Percentiles rank a stretch among this genome's conserved stretches.
Conservation (phyloP, 2,113 vertebrate species). For the Callipepla squamata region DNA sequence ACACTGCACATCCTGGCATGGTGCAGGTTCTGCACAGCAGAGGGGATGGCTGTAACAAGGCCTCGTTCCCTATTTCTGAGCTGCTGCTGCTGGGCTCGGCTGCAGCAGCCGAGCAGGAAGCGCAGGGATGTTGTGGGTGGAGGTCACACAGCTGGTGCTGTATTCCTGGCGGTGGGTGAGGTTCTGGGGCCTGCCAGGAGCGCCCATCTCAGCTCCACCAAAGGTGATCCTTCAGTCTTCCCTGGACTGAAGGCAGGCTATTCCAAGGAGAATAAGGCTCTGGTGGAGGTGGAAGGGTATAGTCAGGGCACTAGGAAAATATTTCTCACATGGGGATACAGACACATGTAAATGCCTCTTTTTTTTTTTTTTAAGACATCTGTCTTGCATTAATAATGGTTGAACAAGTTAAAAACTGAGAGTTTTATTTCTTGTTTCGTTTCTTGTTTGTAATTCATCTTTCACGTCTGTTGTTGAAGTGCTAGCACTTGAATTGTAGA, state of each 20-base stretch:
- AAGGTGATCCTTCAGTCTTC: background rate
- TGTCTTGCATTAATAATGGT: background rate
- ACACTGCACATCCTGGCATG: background rate
- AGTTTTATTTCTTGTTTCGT: background rate
- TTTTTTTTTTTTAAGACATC: background rate
- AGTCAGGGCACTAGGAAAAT: background rate
- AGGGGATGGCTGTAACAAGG: background rate
- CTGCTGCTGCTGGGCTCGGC: background rate
- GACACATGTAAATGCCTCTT: background rate
- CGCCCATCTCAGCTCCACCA: background rate
- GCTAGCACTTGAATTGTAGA: background rate
- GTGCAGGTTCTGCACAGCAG: background rate
- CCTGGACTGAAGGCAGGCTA: fast-evolving
- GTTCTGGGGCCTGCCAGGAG: fast-evolving
- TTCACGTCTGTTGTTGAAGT: background rate
- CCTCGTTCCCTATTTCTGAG: background rate
- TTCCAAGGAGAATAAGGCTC: background rate
- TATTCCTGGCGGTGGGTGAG: background rate
- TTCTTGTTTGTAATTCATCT: background rate
- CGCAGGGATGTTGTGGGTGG: fast-evolving
- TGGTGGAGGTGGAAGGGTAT: background rate
- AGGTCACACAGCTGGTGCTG: fast-evolving
- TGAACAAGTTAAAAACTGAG: background rate
- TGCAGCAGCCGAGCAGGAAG: background rate
- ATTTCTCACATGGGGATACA: background rate